Evolutionary conservation across 2,113 vertebrate genomes (phyloP).

Genomic region (Dicentrarchus labrax): DNA sequence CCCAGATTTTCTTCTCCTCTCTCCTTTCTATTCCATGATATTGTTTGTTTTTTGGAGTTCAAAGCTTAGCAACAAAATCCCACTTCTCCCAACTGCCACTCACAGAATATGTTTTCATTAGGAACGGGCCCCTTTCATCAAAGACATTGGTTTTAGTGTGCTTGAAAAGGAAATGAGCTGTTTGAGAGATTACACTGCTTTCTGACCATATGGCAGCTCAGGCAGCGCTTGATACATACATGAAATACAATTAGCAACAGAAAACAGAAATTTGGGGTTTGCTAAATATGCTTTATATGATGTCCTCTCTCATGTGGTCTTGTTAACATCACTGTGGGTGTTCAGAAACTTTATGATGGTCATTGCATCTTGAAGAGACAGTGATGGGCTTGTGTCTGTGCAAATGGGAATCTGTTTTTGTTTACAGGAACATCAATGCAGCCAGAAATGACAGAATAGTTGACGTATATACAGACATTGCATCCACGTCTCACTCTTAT

Average conservation of each 20-base stretch:
- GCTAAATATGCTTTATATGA: conserved; percentile 35
- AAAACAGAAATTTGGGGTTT: conserved; percentile 41
- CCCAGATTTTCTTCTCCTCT: conserved; percentile 63
- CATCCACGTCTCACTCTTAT: conserved; percentile 14
- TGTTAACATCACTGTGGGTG: conserved; percentile 49
- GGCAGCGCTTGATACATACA: conserved; percentile 46
- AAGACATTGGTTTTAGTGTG: conserved; percentile 74
- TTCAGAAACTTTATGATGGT: conserved; percentile 47
- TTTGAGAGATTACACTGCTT: conserved; percentile 71
- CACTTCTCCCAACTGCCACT: conserved; percentile 77
- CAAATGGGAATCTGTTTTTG: conserved; percentile 38
- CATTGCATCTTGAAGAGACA: conserved; percentile 32
- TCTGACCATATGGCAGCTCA: conserved; percentile 66
- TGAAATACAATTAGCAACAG: conserved; percentile 61
- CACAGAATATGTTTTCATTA: conserved; percentile 81
- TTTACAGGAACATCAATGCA: conserved; percentile 30
- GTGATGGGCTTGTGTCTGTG: neutral
- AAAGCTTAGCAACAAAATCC: conserved; percentile 85
- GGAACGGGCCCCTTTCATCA: conserved; percentile 75
- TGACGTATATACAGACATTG: conserved; percentile 28
- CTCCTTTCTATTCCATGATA: conserved; percentile 75
- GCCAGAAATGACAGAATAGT: conserved; percentile 40
- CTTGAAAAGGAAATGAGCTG: conserved; percentile 81
- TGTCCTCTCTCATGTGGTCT: conserved; percentile 39
- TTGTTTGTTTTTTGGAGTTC: conserved; percentile 84